Base-by-base conservation (phyloP, 2,888 invertebrate species). In the Drosophila mercatorum region DNA sequence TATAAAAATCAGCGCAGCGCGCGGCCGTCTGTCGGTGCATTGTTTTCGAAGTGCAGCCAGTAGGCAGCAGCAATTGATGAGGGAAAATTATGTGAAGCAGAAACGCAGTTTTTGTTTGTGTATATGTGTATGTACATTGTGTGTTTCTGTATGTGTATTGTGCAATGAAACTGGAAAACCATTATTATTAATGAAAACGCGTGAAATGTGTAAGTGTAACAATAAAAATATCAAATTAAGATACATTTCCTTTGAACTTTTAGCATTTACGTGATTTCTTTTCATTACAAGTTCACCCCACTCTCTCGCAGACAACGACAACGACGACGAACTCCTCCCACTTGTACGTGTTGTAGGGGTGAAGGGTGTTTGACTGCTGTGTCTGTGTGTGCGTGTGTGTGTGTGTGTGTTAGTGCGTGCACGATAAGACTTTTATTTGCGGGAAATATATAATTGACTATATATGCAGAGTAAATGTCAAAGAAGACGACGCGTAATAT, bases 1-100 rank as follows among this genome's bases (percentile, higher is more conserved):
- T 84, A 88, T 84, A 84, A 84, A 84, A 88, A 80, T 88, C 83
- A 84, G 88, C 84, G 86, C 84, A 85, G 72, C 72, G 75, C 72
- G 66, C 82, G 68, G 66, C 66, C 67, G 68, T 74, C 66, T 70
- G 71, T 75, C 69, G 63, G 40, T 61, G 76, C 73, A 87, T 82
- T 80, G 76, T 85, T 82, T 79, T 71, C 72, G 47, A 73, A 71
- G 74, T 72, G 78, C 77, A 79, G 69, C 60, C 66, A 68, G 71
- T 64, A 51, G 58, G 64, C 79, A 79, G 63, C 66, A 79, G 49
- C 60, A 79, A 56, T 64, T 63, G 58, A 41, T 59, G 63, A 41
- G 66, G 60, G 69, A 85, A 84, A 83, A 78, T 62, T 70, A 80
- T 84, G 86, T 84, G 78, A 88, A 73, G 66, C 72, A 72, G 79